phyloP scores from a whole-genome alignment of 2,113 vertebrate species.

The Anarhynchus alexandrinus region DNA sequence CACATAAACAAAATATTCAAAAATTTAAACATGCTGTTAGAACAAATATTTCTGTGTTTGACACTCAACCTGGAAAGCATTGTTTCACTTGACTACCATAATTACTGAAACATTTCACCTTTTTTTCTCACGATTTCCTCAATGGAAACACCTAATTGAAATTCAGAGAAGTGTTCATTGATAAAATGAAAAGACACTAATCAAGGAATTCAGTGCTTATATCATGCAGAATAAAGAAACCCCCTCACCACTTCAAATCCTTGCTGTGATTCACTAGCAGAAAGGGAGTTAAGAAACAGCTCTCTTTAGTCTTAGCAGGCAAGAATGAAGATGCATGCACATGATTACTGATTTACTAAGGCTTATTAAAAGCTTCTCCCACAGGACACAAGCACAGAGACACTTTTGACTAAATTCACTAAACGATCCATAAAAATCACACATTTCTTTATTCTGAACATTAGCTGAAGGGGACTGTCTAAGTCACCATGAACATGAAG shows the following conservation, averaged over 20 bases:
- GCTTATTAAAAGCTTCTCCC: not conserved
- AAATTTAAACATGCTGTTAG: not conserved
- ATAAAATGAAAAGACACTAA: not conserved
- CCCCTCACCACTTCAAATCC: not conserved
- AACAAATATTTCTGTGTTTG: not conserved
- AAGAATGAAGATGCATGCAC: not conserved
- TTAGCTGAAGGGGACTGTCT: not conserved
- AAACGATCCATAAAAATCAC: not conserved
- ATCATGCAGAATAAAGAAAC: not conserved
- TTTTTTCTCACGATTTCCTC: not conserved
- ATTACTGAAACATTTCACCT: not conserved
- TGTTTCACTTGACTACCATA: not conserved
- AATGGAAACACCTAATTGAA: not conserved
- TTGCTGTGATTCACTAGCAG: not conserved
- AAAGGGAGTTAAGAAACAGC: not conserved
- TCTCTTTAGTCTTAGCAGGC: not conserved
- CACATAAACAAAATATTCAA: not conserved
- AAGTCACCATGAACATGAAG: fast-evolving
- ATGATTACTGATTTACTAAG: not conserved
- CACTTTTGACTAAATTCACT: not conserved
- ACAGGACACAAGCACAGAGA: not conserved
- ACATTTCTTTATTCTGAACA: not conserved
- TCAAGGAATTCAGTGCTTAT: not conserved
- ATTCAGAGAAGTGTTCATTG: not conserved
- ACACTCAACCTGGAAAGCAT: not conserved